Base-by-base conservation (phyloP, 2,797 vertebrate genomes). In the Fistularia commersonii region DNA sequence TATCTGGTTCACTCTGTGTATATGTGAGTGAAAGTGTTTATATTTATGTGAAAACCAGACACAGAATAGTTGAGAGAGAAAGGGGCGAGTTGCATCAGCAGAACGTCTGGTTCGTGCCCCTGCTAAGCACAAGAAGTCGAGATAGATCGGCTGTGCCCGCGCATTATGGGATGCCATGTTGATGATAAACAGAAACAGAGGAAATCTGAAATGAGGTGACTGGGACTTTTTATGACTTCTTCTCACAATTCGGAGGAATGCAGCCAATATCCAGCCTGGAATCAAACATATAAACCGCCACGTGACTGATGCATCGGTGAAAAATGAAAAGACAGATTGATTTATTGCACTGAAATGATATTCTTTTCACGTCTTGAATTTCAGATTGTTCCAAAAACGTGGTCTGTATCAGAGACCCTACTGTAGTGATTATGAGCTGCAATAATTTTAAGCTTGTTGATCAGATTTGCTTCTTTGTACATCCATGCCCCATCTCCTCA, bases 171-270 rank as follows among this genome's bases (percentile, higher is more conserved):
- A 81, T 48, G 65, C 40, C 2, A 8, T 57, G 23, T 44, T 59
- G 56, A 72, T 62, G 12, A 74, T 65, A 74, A 76, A 72, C 59
- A 70, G 77, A 72, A 66, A 65, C 39, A 39, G 57, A 48, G 72
- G 71, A 69, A 69, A 70, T 65, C 50, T 81, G 51, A 78, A 78
- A 81, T 64, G 69, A 75, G 69, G 79, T 81, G 69, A 48, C 61
- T 51, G 64, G 62, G 61, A 75, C 45, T 52, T 72, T 77, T 69
- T 54, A 67, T 57, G 61, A 58, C 73, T 65, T 48, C 55, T 68
- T 51, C 45, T 73, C 52, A 51, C 73, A 51, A 36, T 48, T 36
- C 38, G 2, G 38, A 11, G 38, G 9, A 39, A 2, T 23, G 23
- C 23, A 23, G 23, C 23, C 23, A 23, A 23, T 23, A 2, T 23